Conservation (phyloP, 2,113 vertebrate species). For the Halcyon malimbica region DNA sequence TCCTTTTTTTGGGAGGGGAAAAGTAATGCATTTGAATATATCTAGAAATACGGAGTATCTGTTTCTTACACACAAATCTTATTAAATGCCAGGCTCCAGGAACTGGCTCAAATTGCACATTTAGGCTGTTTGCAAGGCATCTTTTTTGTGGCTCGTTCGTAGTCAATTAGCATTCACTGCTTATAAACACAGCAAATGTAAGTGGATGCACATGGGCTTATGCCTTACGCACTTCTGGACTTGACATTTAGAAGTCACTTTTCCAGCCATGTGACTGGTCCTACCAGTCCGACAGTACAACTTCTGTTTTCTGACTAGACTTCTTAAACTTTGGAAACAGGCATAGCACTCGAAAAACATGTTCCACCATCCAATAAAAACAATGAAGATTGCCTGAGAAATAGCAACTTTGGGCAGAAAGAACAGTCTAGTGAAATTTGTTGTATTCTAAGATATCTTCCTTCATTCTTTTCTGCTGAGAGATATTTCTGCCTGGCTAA, state of each 20-base stretch:
- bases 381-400: not conserved
- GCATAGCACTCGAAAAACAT: not conserved
- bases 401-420: not conserved
- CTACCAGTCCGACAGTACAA: not conserved
- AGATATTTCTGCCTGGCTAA: not conserved
- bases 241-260: not conserved
- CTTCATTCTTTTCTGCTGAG: not conserved
- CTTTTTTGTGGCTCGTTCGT: not conserved
- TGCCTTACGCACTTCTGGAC: not conserved
- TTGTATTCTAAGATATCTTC: not conserved
- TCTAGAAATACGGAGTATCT: not conserved
- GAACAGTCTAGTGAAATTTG: not conserved
- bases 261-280: not conserved
- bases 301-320: not conserved
- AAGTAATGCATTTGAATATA: not conserved
- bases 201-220: not conserved
- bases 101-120: not conserved
- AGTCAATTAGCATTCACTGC: not conserved
- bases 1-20: not conserved
- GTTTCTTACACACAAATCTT: not conserved
- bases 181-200: slow-evolving; percentile 1
- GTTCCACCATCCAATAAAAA: not conserved
- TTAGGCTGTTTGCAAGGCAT: not conserved
- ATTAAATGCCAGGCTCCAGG: not conserved
- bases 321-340: not conserved